phyloP scores from a whole-genome alignment of 2,113 vertebrate species.

The Echinops telfairi region DNA sequence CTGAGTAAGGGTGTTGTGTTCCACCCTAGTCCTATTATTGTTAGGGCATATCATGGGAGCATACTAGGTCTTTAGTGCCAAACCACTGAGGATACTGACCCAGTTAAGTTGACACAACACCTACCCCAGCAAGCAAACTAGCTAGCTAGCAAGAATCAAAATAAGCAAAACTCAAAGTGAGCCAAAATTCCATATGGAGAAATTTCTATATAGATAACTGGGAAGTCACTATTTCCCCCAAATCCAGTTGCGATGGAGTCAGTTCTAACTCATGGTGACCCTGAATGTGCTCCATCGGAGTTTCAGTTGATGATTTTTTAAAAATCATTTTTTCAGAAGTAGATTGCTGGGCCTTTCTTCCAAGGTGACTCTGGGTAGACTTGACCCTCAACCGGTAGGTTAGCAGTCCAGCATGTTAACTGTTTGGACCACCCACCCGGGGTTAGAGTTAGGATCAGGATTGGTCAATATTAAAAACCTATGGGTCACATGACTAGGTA shows the following conservation, averaged over 20 bases:
- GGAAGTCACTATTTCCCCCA: background rate
- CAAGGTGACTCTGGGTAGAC: background rate
- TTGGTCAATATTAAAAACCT: background rate
- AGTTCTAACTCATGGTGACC: background rate
- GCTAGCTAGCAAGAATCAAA: background rate
- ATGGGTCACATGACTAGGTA: background rate
- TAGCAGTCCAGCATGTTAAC: background rate
- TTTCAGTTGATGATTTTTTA: background rate
- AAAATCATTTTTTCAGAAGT: too few relatives aligned
- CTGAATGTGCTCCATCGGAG: background rate
- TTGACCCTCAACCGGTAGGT: background rate
- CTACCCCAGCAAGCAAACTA: too few relatives aligned
- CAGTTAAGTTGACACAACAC: too few relatives aligned
- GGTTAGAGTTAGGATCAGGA: background rate
- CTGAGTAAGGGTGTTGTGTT: too few relatives aligned
- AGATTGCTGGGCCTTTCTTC: background rate
- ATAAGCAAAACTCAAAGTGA: conserved; percentile 13
- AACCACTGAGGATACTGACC: too few relatives aligned
- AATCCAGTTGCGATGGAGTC: background rate
- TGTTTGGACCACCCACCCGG: background rate
- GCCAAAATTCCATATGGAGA: background rate
- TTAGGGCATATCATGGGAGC: too few relatives aligned
- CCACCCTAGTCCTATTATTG: too few relatives aligned
- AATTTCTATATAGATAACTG: background rate
- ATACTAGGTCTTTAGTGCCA: too few relatives aligned